Base-by-base conservation (phyloP, 2,888 invertebrate species). In the Spodoptera littoralis region DNA sequence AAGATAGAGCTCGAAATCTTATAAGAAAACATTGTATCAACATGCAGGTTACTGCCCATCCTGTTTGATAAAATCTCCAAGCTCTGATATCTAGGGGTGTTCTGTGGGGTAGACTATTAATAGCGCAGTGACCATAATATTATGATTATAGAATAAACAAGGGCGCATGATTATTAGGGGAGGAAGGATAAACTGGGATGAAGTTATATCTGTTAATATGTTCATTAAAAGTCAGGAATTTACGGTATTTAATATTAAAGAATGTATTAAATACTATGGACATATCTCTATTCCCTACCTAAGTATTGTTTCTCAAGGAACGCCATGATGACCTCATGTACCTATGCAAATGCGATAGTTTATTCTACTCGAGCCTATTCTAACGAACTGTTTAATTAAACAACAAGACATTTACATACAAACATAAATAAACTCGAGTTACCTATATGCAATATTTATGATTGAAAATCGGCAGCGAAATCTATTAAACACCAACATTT, bases 61-160 rank as follows among this genome's bases (percentile, higher is more conserved):
- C 60, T 57, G 65, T 27, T 24, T 9, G 56, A 60, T 57, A 60
- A 45, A 57, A 65, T 57, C 49, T 46, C 18, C 8, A 27, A 13
- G 22, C 52, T 41, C 54, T 27, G 13, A 52, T 60, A 36, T 27
- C 11, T 58, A 71, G 18, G 68, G 56, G 46, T 36, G 36, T 36
- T 36, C 36, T 8, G 36, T 47, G 50, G 50, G 62, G 60, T 46
- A 27, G 36, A 43, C 54, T 72, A 72, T 68, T 73, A 53, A 52
- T 49, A 57, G 60, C 41, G 1, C 53, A 53, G 24, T 65, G 24
- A 58, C 48, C 57, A 66, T 62, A 68, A 67, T 43, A 54, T 68
- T 72, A 63, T 71, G 57, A 71, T 65, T 54, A 65, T 50, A 42
- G 24, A 45, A 70, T 60, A 71, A 66, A 71, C 60, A 71, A 36